Evolutionary conservation across 2,888 invertebrate species (phyloP).

Genomic region (Orchestes rusci): DNA sequence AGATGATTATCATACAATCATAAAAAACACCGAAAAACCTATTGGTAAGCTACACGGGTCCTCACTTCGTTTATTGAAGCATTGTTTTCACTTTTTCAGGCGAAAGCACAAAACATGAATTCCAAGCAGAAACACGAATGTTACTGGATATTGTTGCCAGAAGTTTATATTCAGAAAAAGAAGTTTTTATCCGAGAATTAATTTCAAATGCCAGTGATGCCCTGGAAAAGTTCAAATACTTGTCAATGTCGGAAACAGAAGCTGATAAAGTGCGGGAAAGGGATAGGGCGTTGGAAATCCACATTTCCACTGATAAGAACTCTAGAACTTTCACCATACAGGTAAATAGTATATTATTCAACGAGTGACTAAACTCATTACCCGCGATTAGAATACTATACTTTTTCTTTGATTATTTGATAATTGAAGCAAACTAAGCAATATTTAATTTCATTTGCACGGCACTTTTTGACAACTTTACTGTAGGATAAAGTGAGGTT

Average conservation of each 20-base stretch:
- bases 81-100: conserved; percentile 44
- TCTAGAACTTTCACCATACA: conserved; percentile 78
- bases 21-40: conserved; percentile 54
- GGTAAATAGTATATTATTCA: no score
- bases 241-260: conserved; percentile 50
- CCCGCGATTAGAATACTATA: no score
- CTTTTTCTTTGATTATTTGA: no score
- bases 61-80: no score
- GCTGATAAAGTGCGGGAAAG: conserved; percentile 46
- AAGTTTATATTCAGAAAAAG: conserved; percentile 95
- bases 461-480: no score
- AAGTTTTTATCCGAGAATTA: conserved; percentile 92
- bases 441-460: no score
- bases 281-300: conserved; percentile 75
- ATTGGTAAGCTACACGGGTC: conserved; percentile 42
- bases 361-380: no score
- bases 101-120: conserved; percentile 67
- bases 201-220: conserved; percentile 98
- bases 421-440: no score
- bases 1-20: conserved; percentile 52
- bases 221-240: conserved; percentile 85
- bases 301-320: conserved; percentile 81
- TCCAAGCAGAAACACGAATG: conserved; percentile 95
- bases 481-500: no score
- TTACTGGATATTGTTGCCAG: conserved; percentile 94